Base-by-base conservation (phyloP, 2,797 vertebrate genomes). In the Squalus acanthias region DNA sequence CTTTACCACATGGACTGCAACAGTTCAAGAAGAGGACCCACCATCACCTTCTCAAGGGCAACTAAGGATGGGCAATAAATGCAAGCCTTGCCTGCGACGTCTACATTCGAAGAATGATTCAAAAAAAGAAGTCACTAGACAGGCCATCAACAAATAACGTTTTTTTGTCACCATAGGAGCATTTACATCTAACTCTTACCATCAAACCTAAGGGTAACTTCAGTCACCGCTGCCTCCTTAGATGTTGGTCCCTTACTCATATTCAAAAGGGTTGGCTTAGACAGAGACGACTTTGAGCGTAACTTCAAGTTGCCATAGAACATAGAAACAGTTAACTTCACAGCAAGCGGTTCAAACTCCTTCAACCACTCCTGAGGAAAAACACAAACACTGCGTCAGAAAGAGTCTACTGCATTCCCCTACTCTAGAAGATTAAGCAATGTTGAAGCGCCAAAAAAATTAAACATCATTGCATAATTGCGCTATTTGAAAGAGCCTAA, bases 321-420 rank as follows among this genome's bases (percentile, higher is more conserved):
- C 15, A 97, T n/a, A 17, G 96, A 97, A 79, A 97, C 74, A 15
- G 69, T 97, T 63, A 97, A 82, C 24, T 79, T 96, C 53, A 97
- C 63, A 94, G 96, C 94, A 89, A 96, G 88, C 0, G 95, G 96
- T 79, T 97, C 96, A 96, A 97, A 96, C 5, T 96, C 82, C 79
- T 96, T 96, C 9, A 96, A 46, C 67, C 95, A 94, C 67, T 50
- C 70, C 96, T 97, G 93, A 91, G 96, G 10, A 96, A 93, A 91
- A 72, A 93, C 87, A 57, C 33, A 74, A 91, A 53, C 6, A 39
- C 63, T 57, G 39, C 20, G 13, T 82, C 63, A 69, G 33, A 8
- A 93, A 67, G 1, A 46, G 39, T 69, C 91, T 26, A 46, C 12
- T 9, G 63, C 22, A 93, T 46, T 67, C 57, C 53, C 13, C 2